A percentile compares a stretch with the other conserved stretches of the same genome.
Evolutionary conservation across 2,888 invertebrate species (phyloP).

Genomic region (Tinea trinotella): DNA sequence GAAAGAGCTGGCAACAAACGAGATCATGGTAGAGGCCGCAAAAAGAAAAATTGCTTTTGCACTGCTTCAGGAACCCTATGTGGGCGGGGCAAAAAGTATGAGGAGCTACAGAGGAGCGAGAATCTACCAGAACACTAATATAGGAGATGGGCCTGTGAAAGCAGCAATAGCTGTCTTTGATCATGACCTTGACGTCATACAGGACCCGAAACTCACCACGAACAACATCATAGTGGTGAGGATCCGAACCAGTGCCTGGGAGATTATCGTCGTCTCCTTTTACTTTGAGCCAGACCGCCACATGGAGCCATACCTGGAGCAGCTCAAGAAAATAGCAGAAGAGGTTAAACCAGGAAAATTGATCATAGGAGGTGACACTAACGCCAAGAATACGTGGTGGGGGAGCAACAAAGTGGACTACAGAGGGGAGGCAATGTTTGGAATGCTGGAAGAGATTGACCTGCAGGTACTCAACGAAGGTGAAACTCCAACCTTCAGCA

Average conservation of each 20-base stretch:
- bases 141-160: slow-evolving; percentile 18
- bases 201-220: slow-evolving; percentile 2
- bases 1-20: slow-evolving; percentile 15
- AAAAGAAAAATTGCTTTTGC: background rate
- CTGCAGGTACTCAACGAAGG: slow-evolving; percentile 27
- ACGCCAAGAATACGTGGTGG: slow-evolving; percentile 21
- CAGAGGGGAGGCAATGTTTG: background rate
- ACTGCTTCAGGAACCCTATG: slow-evolving; percentile 17
- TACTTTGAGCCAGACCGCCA: slow-evolving; percentile 24
- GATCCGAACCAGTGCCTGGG: slow-evolving; percentile 20
- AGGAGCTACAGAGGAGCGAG: slow-evolving; percentile 9
- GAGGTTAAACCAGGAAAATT: background rate
- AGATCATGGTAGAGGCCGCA: slow-evolving; percentile 13
- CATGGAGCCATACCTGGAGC: slow-evolving; percentile 20
- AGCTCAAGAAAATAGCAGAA: background rate
- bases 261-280: slow-evolving; percentile 21
- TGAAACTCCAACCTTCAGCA: no score
- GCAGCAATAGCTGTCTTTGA: slow-evolving; percentile 20
- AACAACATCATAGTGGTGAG: no score
- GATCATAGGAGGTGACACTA: background rate
- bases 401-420: slow-evolving; percentile 14
- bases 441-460: slow-evolving; percentile 9
- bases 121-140: slow-evolving; percentile 13
- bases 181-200: slow-evolving; percentile 5
- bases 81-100: slow-evolving; percentile 3